Percentiles rank a stretch among this genome's conserved stretches.
These are phyloP conservation scores for Parnassius smintheus DNA, from an alignment of 2,888 invertebrate species.

Conservation along the genomic window DNA sequence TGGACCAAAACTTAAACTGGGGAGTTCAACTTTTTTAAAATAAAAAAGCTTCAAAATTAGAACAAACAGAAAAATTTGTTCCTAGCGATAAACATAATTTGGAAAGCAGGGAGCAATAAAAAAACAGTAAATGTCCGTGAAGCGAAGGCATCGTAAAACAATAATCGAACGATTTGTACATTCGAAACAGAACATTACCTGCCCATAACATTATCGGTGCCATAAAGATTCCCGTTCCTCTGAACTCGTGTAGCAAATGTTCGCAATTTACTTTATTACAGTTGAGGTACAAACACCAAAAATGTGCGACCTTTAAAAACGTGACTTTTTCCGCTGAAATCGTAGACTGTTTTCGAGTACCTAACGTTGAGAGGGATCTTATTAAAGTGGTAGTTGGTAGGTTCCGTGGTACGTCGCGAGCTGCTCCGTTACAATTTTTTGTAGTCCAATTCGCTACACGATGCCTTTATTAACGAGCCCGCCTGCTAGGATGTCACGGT, in stretches of 20 bases:
- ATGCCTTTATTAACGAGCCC: slow-evolving; percentile 67
- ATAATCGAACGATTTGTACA: slow-evolving; percentile 67
- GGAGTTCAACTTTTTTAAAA: too few relatives aligned
- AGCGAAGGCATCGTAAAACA: slow-evolving; percentile 60
- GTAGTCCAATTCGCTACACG: slow-evolving; percentile 65
- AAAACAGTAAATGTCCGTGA: slow-evolving; percentile 30
- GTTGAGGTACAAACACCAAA: slow-evolving; percentile 55
- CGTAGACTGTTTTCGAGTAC: slow-evolving; percentile 17
- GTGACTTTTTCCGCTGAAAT: slow-evolving; percentile 29
- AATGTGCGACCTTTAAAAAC: slow-evolving; percentile 43
- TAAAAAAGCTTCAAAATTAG: too few relatives aligned
- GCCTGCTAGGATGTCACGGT: slow-evolving; percentile 38
- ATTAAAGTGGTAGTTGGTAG: slow-evolving; percentile 6
- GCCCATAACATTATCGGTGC: slow-evolving; percentile 76
- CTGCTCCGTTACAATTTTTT: slow-evolving; percentile 66
- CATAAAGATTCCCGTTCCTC: slow-evolving; percentile 70
- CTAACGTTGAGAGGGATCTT: slow-evolving; percentile 40
- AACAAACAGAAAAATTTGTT: slow-evolving; percentile 10
- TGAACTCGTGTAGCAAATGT: slow-evolving; percentile 75
- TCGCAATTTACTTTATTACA: slow-evolving; percentile 78
- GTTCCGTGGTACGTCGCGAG: slow-evolving; percentile 33
- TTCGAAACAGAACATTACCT: slow-evolving; percentile 72
- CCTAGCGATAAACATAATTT: slow-evolving; percentile 23
- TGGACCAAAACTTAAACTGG: too few relatives aligned
- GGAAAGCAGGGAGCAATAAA: slow-evolving; percentile 29